Percentiles rank a stretch among this genome's conserved stretches.
phyloP scores from a whole-genome alignment of 2,797 vertebrate species.

The Momotus momota region DNA sequence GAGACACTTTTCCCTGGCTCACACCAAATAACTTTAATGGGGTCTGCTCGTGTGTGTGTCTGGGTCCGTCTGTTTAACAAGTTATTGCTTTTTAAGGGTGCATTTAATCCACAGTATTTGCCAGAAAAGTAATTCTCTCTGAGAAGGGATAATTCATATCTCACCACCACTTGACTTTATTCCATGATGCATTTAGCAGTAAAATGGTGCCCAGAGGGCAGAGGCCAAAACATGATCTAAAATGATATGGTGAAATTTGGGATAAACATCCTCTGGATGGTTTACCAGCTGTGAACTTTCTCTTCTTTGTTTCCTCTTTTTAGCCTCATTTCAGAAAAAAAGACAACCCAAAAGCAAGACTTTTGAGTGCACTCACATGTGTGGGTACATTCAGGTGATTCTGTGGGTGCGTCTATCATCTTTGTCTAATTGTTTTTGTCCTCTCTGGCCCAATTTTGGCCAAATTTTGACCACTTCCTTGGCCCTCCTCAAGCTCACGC shows the following conservation, averaged over 20 bases:
- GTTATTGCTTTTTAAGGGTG: conserved; percentile 28
- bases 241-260: neutral
- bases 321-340: neutral
- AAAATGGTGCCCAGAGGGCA: conserved; percentile 25
- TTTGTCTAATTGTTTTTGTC: neutral
- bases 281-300: neutral
- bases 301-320: neutral
- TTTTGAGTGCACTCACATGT: neutral
- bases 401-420: neutral
- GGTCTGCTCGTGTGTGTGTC: neutral
- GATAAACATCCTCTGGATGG: neutral
- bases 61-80: conserved; percentile 1
- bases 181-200: neutral
- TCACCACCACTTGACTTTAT: neutral
- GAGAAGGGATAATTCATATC: conserved; percentile 19
- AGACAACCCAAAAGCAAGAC: too few relatives aligned
- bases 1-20: conserved; percentile 15
- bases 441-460: neutral
- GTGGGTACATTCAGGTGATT: neutral
- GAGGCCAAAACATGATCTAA: neutral
- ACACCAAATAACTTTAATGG: conserved; percentile 47
- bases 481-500: neutral
- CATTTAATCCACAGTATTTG: neutral
- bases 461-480: neutral
- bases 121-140: conserved; percentile 3